Percentiles rank a stretch among this genome's conserved stretches.
Evolutionary conservation across 2,113 vertebrate species (phyloP).

Genomic region (Scalopus aquaticus): DNA sequence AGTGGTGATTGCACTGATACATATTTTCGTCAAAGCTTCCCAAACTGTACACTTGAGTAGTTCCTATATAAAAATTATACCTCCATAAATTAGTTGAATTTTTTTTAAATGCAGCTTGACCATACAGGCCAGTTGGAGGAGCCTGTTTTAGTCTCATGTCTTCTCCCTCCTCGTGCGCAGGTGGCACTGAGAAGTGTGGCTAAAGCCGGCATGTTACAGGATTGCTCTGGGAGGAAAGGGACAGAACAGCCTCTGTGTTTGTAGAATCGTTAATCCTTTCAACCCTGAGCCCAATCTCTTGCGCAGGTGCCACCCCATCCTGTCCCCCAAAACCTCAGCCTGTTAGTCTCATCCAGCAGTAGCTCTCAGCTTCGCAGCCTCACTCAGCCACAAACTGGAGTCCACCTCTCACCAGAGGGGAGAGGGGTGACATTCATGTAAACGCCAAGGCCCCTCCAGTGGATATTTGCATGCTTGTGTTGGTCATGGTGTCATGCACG

Average conservation of each 20-base stretch:
- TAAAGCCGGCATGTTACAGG: neutral
- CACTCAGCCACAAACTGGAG: neutral
- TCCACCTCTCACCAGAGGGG: neutral
- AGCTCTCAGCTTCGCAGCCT: neutral
- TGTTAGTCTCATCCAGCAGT: neutral
- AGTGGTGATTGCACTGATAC: neutral
- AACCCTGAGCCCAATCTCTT: neutral
- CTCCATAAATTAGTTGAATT: neutral
- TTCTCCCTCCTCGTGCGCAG: neutral
- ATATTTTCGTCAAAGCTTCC: neutral
- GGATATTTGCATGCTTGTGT: neutral
- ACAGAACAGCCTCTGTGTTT: neutral
- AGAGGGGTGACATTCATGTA: neutral
- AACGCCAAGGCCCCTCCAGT: neutral
- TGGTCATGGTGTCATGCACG: neutral
- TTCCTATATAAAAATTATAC: neutral
- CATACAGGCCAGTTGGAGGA: no score
- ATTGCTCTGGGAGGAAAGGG: neutral
- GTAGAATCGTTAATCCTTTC: neutral
- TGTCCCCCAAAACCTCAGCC: neutral
- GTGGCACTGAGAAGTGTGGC: neutral
- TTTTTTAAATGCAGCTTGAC: neutral
- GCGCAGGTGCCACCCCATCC: rapidly evolving
- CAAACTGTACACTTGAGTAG: neutral
- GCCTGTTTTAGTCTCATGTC: neutral